Evolutionary conservation across 2,113 vertebrate species (phyloP), one percentile per base, ranked within the genome.

Genomic region (Thymallus thymallus): DNA sequence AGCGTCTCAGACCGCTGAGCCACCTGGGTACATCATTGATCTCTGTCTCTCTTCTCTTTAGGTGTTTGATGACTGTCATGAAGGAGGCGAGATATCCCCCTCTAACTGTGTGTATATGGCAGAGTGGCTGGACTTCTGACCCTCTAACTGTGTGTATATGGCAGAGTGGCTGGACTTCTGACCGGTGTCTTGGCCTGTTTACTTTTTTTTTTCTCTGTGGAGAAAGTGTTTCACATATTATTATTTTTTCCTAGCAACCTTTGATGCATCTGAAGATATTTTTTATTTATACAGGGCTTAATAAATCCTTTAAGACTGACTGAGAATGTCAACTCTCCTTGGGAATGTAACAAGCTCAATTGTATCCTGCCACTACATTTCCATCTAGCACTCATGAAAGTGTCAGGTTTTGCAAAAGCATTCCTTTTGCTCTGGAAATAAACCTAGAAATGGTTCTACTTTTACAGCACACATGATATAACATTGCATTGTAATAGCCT

Each of bases 51-150:
- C 6, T 89, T 79, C 71, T 86, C 58, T n/a, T 71, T 84, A 99
- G 98, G 97, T 99, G 86, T 99, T 99, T 87, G 94, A 97, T 1
- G 97, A 99, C 85, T 99, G 98, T 86, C 96, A 96, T 9, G 96
- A 97, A 85, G 96, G 96, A 29, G 97, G 98, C 35, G 97, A 99
- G 22, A 98, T 99, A 85, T 98, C 98, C 14, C 97, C 97, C 12
- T 96, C 96, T 0, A 96, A 91, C 81, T 99, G 98, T 85, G 77
- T 98, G 84, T 99, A 99, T 85, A 95, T 99, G 95, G 92, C 88
- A 12, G 97, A 99, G 68, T 99, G 97, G 98, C n/a, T n/a, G n/a
- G n/a, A n/a, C n/a, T n/a, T n/a, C n/a, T 99, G 95, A 92, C 97
- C 97, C 12, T 96, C 96, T 0, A 96, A 91, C 81, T 99, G 98